Evolutionary conservation across 2,113 vertebrate genomes (phyloP).

Genomic region (Sardina pilchardus): DNA sequence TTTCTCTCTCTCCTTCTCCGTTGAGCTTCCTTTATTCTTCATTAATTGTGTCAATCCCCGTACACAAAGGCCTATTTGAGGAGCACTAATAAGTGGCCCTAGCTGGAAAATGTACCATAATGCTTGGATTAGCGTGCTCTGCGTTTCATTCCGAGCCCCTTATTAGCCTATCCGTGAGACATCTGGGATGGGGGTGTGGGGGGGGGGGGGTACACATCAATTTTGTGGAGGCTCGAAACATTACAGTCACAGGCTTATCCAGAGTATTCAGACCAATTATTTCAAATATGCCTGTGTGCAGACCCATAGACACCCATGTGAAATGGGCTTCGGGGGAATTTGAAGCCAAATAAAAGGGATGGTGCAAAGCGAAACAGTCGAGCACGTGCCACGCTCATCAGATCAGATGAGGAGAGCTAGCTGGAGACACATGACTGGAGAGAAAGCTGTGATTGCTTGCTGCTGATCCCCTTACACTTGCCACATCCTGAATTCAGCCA

Average conservation of each 20-base stretch:
- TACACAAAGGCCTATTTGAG: conserved; percentile 15
- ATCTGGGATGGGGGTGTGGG: not conserved
- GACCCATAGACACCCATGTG: not conserved
- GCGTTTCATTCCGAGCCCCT: not conserved
- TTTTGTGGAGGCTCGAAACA: not conserved
- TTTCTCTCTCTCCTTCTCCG: not conserved
- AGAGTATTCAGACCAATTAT: not conserved
- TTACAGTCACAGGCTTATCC: not conserved
- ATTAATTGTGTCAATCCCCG: conserved; percentile 7
- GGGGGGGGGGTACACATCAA: not conserved
- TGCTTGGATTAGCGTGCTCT: not conserved
- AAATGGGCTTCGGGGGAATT: not conserved
- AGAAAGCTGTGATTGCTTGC: conserved; percentile 81
- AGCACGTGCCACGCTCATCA: not conserved
- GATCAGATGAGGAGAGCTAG: not conserved
- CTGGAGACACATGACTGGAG: not conserved
- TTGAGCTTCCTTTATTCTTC: conserved; percentile 1
- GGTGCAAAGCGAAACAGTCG: not conserved
- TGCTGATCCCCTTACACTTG: conserved; percentile 91
- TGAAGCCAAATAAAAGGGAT: not conserved
- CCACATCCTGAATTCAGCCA: conserved; percentile 80
- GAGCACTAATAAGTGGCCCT: not conserved
- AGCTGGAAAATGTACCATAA: conserved; percentile 10
- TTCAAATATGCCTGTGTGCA: not conserved
- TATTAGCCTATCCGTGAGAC: conserved; percentile 9